Evolutionary conservation across 2,888 invertebrate genomes (phyloP).

Genomic region (Chymomyza caudatula): DNA sequence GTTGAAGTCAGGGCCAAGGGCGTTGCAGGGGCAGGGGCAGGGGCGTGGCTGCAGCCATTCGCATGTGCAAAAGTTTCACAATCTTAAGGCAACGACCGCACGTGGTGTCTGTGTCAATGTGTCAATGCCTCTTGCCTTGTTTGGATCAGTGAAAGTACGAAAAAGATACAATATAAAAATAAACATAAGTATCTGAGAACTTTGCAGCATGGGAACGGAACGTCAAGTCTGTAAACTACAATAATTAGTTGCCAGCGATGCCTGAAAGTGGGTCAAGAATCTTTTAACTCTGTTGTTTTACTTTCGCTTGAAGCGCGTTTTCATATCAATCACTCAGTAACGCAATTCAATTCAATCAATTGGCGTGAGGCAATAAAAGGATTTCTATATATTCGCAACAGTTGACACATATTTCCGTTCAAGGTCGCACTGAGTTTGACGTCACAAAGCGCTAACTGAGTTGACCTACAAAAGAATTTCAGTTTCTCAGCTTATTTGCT

Average conservation of each 20-base stretch:
- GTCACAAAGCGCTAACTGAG: conserved; percentile 10
- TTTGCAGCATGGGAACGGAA: neutral
- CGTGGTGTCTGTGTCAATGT: neutral
- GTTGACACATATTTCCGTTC: conserved; percentile 28
- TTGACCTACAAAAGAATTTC: neutral
- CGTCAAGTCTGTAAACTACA: neutral
- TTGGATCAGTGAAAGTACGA: neutral
- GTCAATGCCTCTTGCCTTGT: neutral
- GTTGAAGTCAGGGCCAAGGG: neutral
- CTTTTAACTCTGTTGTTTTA: neutral
- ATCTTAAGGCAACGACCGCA: neutral
- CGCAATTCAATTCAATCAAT: conserved; percentile 56
- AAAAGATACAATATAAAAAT: neutral
- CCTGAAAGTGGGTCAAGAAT: conserved; percentile 29
- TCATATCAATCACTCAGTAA: conserved; percentile 19
- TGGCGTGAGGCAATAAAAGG: conserved; percentile 48
- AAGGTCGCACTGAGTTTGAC: conserved; percentile 23
- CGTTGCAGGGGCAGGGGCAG: too few species aligned
- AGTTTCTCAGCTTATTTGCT: too few species aligned
- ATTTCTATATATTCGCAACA: too few species aligned
- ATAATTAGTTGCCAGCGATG: neutral
- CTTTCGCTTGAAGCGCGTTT: conserved; percentile 3
- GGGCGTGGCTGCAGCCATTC: neutral
- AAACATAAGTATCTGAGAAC: neutral
- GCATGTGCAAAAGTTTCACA: neutral